Conservation (phyloP, 2,888 invertebrate species). For the Iselma pallidipennis region DNA sequence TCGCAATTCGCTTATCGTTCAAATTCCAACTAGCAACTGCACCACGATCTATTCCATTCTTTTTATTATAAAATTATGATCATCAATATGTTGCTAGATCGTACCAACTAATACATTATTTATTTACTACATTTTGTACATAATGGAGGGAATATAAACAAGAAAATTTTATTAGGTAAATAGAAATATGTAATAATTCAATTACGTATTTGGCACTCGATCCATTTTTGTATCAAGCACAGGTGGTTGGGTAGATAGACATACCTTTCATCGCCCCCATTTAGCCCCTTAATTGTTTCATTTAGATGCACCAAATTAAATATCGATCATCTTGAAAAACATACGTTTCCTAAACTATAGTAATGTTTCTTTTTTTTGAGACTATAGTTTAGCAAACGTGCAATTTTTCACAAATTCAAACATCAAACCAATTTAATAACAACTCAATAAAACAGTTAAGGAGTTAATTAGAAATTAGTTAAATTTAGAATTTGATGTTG, state of each 20-base stretch:
- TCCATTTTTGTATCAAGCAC: constrained; percentile 40
- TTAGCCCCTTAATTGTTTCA: constrained; percentile 14
- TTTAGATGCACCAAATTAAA: too few relatives aligned
- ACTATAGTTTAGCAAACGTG: too few relatives aligned
- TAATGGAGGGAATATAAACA: constrained; percentile 44
- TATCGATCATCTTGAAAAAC: too few relatives aligned
- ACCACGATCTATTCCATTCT: constrained; percentile 23
- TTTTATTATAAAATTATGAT: constrained; percentile 8
- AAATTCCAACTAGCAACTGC: constrained; percentile 37
- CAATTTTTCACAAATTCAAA: too few relatives aligned
- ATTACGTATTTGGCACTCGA: constrained; percentile 38
- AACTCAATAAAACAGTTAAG: constrained; percentile 12
- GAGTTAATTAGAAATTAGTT: constrained; percentile 9
- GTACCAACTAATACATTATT: constrained; percentile 42
- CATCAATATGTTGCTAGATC: constrained; percentile 31
- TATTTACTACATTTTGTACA: constrained; percentile 42
- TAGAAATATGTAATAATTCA: constrained; percentile 32
- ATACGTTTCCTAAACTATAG: too few relatives aligned
- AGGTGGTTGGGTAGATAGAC: constrained; percentile 17
- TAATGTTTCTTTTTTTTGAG: too few relatives aligned
- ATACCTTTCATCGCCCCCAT: neutral
- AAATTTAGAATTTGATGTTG: constrained; percentile 16
- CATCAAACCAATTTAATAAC: too few relatives aligned
- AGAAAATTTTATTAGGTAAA: constrained; percentile 46
- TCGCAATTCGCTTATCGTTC: constrained; percentile 53